These are phyloP conservation scores for Maniola hyperantus DNA, from an alignment of 2,888 invertebrate genomes.

Conservation along the genomic window DNA sequence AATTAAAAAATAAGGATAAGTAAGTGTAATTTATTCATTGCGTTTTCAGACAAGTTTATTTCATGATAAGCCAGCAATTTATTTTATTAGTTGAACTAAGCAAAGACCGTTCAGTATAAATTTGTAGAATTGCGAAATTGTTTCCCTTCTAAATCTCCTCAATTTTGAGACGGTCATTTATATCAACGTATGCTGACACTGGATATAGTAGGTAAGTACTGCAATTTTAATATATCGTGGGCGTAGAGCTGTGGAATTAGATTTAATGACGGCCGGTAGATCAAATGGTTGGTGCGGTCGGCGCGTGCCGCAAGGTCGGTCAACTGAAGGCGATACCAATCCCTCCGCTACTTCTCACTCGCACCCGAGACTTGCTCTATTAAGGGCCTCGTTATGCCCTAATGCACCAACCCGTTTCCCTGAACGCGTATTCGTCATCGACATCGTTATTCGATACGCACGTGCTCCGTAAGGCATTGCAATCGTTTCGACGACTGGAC, in stretches of 20 bases:
- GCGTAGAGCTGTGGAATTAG: conserved; percentile 54
- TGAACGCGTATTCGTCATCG: conserved; percentile 60
- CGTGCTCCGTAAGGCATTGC: conserved; percentile 59
- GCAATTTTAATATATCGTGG: conserved; percentile 44
- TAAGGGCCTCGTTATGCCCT: conserved; percentile 59
- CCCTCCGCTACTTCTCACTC: conserved; percentile 58
- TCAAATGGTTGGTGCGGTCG: conserved; percentile 62
- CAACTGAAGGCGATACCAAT: conserved; percentile 61
- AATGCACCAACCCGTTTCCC: conserved; percentile 43
- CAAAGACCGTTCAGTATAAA: conserved; percentile 24
- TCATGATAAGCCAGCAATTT: neutral
- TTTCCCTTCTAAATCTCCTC: conserved; percentile 49
- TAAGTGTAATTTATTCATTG: neutral
- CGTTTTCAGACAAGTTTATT: neutral
- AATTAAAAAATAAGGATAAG: neutral
- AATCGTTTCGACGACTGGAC: conserved; percentile 59
- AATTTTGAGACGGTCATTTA: conserved; percentile 25
- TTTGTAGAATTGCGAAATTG: conserved; percentile 50
- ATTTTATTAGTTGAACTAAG: neutral
- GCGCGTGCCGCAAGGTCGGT: conserved; percentile 81
- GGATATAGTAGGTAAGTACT: conserved; percentile 40
- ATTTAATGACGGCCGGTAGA: conserved; percentile 65
- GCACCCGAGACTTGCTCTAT: conserved; percentile 55
- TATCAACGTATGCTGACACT: conserved; percentile 33
- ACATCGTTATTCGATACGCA: conserved; percentile 60